Conservation (phyloP, 2,888 invertebrate genomes). For the Dorcus parallelipipedus region DNA sequence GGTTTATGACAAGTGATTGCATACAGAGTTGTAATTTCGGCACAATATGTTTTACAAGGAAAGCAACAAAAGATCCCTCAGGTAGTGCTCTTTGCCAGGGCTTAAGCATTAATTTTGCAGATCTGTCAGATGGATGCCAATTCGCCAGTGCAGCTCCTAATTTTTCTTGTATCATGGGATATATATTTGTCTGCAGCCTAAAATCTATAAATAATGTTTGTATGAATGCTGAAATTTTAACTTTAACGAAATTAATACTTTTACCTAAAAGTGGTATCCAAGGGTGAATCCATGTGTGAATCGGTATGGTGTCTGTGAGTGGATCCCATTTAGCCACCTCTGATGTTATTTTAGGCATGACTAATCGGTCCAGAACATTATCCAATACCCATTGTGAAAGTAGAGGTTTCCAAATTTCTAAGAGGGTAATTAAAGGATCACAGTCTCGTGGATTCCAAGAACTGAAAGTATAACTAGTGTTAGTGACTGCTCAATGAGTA, state of each 20-base stretch:
- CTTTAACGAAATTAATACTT: conserved; percentile 5
- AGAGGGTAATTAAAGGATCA: conserved; percentile 71
- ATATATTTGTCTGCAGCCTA: conserved; percentile 34
- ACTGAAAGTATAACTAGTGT: conserved; percentile 44
- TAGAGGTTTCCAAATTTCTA: conserved; percentile 78
- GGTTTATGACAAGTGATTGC: conserved; percentile 64
- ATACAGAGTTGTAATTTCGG: conserved; percentile 79
- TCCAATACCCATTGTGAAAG: conserved; percentile 81
- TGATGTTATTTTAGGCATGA: conserved; percentile 69
- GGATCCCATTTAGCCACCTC: conserved; percentile 95
- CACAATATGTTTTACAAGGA: conserved; percentile 81
- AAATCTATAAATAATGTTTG: conserved; percentile 33
- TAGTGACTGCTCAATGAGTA: neutral
- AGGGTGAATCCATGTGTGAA: conserved; percentile 96
- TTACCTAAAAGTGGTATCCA: conserved; percentile 86
- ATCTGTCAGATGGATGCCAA: conserved; percentile 94
- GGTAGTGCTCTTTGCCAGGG: conserved; percentile 76
- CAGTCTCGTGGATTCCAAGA: conserved; percentile 82
- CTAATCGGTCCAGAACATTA: conserved; percentile 76
- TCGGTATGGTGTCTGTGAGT: conserved; percentile 87
- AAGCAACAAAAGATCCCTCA: conserved; percentile 71
- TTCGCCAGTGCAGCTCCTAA: conserved; percentile 82
- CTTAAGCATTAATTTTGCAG: conserved; percentile 84
- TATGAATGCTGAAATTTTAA: neutral
- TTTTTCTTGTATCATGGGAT: conserved; percentile 78